Evolutionary conservation across 2,113 vertebrate species (phyloP).

Genomic region (Lepisosteus osseus): DNA sequence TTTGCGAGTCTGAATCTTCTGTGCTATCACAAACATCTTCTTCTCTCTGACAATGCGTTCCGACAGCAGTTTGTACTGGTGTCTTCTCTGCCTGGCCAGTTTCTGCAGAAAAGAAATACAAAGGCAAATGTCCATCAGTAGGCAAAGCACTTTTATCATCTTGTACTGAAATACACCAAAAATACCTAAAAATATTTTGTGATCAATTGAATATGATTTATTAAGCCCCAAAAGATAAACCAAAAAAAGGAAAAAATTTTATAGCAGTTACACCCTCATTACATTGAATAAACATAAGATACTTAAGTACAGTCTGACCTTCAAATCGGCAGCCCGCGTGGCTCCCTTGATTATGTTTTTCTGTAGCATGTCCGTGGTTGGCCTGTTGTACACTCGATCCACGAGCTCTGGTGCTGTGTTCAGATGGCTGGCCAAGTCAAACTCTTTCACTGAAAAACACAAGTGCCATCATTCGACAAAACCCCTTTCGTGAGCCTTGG

Average conservation of each 20-base stretch:
- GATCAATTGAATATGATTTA: no score
- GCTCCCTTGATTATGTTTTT: constrained; percentile 74
- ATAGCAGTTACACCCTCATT: neutral
- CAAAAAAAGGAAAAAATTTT: no score
- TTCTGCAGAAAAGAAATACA: constrained; percentile 51
- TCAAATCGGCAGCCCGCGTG: constrained; percentile 41
- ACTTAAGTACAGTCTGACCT: constrained; percentile 53
- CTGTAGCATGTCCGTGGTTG: constrained; percentile 76
- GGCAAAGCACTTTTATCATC: no score
- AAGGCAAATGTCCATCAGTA: no score
- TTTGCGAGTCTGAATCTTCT: constrained; percentile 94
- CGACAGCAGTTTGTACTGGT: constrained; percentile 78
- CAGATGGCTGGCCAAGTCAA: constrained; percentile 81
- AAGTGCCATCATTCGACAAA: neutral
- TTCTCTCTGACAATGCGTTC: constrained; percentile 91
- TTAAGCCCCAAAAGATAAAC: no score
- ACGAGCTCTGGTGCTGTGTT: constrained; percentile 81
- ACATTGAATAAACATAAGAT: neutral
- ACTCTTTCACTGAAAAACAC: constrained; percentile 68
- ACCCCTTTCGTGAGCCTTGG: no score
- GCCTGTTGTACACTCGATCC: constrained; percentile 82
- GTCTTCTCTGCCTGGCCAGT: constrained; percentile 72
- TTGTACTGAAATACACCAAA: no score
- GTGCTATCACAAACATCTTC: constrained; percentile 82
- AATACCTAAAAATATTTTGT: no score